Evolutionary conservation across 2,113 vertebrate genomes (phyloP), one percentile per base, ranked within the genome.

Genomic region (Leucoraja erinaceus): DNA sequence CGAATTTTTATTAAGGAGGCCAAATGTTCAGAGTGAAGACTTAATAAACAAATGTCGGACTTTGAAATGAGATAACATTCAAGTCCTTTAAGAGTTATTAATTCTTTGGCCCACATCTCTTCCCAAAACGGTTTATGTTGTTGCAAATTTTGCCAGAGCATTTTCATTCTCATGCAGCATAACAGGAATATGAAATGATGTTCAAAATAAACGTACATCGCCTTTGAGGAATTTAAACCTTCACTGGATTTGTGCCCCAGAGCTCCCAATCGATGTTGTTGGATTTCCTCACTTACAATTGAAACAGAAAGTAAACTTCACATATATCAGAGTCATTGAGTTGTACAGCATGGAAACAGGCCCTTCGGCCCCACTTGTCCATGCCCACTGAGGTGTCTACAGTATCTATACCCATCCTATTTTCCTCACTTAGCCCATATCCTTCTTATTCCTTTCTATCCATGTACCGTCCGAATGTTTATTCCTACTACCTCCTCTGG

Each of bases 271-370:
- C 90, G 66, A 91, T 91, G 66, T 72, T 38, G 66, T 54, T 91
- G 90, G 90, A 91, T 68, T 91, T 91, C 90, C 90, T 72, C 90
- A 54, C 90, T 90, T 90, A 86, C 18, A 61, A 86, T 63, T 63
- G 61, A 91, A 91, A 91, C 18, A 91, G 68, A 91, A 72, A 91
- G 22, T 74, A 91, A 72, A 91, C 90, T 91, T 91, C 68, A 91
- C 90, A 91, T 91, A 91, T 72, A 74, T 54, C 38, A 33, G 31
- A 72, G 70, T 72, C 70, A 72, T 12, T 2, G 10, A 68, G 66
- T 14, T 68, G 22, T 72, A 72, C 14, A 72, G 22, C 18, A 22
- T 18, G 22, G 70, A 72, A 72, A 72, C 70, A 72, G 18, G 70
- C 14, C 70, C 14, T 72, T 72, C 18, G 70, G 14, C 70, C 70